These are phyloP conservation scores for Drosophila fulvimacula DNA, from an alignment of 2,888 invertebrate species.

Conservation along the genomic window DNA sequence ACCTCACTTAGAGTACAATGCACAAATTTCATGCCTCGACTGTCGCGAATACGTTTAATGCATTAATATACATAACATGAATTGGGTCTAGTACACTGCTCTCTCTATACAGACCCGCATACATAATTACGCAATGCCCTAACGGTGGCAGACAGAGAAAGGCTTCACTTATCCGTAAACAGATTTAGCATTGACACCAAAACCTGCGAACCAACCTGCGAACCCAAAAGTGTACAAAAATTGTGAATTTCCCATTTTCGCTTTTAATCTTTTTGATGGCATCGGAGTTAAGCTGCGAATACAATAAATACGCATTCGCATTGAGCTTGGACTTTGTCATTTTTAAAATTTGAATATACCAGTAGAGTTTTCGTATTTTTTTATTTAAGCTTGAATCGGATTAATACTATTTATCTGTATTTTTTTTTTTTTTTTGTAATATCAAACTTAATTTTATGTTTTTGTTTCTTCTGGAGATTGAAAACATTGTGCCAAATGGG, in stretches of 20 bases:
- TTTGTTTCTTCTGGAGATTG: neutral
- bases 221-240: constrained; percentile 11
- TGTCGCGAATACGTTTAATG: neutral
- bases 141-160: constrained; percentile 24
- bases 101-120: constrained; percentile 22
- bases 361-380: constrained; percentile 16
- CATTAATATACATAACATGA: neutral
- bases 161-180: constrained; percentile 20
- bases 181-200: constrained; percentile 36
- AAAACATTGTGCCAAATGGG: neutral
- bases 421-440: neutral
- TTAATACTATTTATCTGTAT: constrained; percentile 11
- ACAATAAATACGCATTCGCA: constrained; percentile 14
- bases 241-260: constrained; percentile 12
- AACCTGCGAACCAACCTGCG: no score
- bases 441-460: neutral
- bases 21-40: neutral
- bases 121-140: constrained; percentile 24
- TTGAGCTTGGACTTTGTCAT: constrained; percentile 6
- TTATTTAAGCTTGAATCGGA: constrained; percentile 14
- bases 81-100: neutral
- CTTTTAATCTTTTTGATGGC: constrained; percentile 11
- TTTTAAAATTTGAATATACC: constrained; percentile 10
- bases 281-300: constrained; percentile 22
- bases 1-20: neutral